Base-by-base conservation (phyloP, 2,113 vertebrate species). In the Ahaetulla prasina region DNA sequence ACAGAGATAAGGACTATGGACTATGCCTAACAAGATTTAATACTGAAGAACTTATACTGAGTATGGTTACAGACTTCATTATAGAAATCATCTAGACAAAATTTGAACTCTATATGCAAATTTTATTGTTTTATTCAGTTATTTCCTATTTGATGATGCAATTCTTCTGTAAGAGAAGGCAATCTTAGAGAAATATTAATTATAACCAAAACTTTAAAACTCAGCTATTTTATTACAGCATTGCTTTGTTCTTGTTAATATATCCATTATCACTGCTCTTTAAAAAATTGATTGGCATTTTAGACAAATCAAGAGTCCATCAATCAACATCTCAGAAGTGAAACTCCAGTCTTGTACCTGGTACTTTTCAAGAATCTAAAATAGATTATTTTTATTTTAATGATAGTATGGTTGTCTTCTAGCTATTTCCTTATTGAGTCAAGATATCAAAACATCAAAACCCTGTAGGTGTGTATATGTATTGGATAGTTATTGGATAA, bases 191-290 rank as follows among this genome's bases (percentile, higher is more conserved):
- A 45, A 60, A 30, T 35, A 25, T 93, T 60, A 92, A 68, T 90
- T 88, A n/a, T 91, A 8, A 2, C 35, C 0, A 0, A 57, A 91
- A 45, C 18, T 0, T 0, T 0, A 0, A 23, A 47, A 87, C 47
- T 91, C 3, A 0, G 9, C 84, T 23, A 5, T 12, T 39, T 14
- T 27, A 45, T 54, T 8, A 50, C 35, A 68, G 43, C 74, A 84
- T 27, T 0, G 0, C 16, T 16, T 30, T 43, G 20, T 9, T 35
- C 85, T 88, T 89, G 23, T 43, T 27, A 57, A 10, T 35, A 43
- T 23, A 54, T 90, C 4, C 55, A 63, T 7, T 9, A 47, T 0
- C 0, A 7, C 85, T 27, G 11, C 80, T 27, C 54, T 92, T 54
- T 52, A 87, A 87, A 52, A 52, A 85, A 91, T 1, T 23, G 49